Base-by-base conservation (phyloP, 2,113 vertebrate species). In the Xiphorhynchus elegans region DNA sequence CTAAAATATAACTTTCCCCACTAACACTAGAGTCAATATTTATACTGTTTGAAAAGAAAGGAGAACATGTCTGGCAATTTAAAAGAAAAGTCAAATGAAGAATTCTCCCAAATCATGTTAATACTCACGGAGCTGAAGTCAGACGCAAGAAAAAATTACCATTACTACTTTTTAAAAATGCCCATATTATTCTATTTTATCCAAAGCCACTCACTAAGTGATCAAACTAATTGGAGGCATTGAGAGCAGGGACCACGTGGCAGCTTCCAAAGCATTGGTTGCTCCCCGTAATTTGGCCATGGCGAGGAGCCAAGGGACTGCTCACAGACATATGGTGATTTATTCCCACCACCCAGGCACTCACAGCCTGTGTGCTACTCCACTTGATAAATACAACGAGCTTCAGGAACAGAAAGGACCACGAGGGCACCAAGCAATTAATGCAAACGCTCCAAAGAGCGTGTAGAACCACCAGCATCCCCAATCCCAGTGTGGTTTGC, bases 251-350 rank as follows among this genome's bases (percentile, higher is more conserved):
- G 46, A 93, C 75, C 84, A 81, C 82, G 85, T 77, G n/a, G 79
- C 81, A 78, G 46, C 59, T 95, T 76, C 56, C 60, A 90, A 84
- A 86, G 80, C 55, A 37, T 15, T 94, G 90, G 83, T 72, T 96
- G n/a, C 72, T 95, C 92, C 60, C 78, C n/a, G 74, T 72, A 91
- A 77, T 94, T 72, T 93, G 67, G 76, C 42, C 60, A 29, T 59
- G 94, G 92, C 80, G 70, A 69, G 87, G 73, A 79, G 91, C 92
- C 90, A 95, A 86, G 89, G 81, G 68, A 87, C 82, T 93, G 89
- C 89, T 96, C 92, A 85, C 84, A 94, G 91, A 64, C 90, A 96
- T 93, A 93, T 75, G 95, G 87, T 78, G 95, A 92, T 94, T 96
- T 96, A 94, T 84, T 97, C 94, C 76, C 72, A 46, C 56, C 90